A percentile compares a stretch with the other conserved stretches of the same genome.
These are phyloP conservation scores for Zingel zingel DNA, from an alignment of 2,113 vertebrate species.

Conservation along the genomic window DNA sequence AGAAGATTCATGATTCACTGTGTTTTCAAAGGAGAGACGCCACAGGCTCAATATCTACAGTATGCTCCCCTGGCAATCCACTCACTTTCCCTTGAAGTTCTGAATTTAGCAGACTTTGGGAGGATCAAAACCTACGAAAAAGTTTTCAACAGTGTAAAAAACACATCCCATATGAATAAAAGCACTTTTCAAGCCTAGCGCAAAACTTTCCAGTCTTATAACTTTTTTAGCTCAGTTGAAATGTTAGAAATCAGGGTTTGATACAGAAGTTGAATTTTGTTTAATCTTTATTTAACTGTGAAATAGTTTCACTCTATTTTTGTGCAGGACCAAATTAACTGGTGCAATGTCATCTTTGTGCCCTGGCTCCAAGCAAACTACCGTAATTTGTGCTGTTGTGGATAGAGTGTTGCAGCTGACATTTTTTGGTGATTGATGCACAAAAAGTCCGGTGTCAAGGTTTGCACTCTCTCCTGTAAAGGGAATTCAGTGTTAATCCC, in stretches of 20 bases:
- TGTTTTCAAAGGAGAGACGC: slow-evolving; percentile 30
- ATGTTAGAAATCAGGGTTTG: not conserved
- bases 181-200: slow-evolving; percentile 25
- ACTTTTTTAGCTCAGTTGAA: slow-evolving; percentile 19
- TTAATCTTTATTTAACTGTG: not conserved
- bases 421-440: not conserved
- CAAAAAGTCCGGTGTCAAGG: not conserved
- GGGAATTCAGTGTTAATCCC: not conserved
- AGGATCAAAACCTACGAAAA: slow-evolving; percentile 14
- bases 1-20: not conserved
- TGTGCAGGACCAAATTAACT: not conserved
- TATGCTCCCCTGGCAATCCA: slow-evolving; percentile 2
- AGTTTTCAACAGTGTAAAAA: slow-evolving; percentile 1
- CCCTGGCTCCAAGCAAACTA: not conserved
- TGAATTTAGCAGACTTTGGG: slow-evolving; percentile 17
- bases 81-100: slow-evolving; percentile 28
- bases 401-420: not conserved
- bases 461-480: not conserved
- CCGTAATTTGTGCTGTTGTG: not conserved
- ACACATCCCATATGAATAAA: slow-evolving; percentile 33
- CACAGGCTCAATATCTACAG: slow-evolving; percentile 9
- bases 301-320: not conserved
- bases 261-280: not conserved
- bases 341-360: not conserved
- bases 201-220: slow-evolving; percentile 35